Evolutionary conservation across 2,113 vertebrate species (phyloP).

Genomic region (Micromys minutus): DNA sequence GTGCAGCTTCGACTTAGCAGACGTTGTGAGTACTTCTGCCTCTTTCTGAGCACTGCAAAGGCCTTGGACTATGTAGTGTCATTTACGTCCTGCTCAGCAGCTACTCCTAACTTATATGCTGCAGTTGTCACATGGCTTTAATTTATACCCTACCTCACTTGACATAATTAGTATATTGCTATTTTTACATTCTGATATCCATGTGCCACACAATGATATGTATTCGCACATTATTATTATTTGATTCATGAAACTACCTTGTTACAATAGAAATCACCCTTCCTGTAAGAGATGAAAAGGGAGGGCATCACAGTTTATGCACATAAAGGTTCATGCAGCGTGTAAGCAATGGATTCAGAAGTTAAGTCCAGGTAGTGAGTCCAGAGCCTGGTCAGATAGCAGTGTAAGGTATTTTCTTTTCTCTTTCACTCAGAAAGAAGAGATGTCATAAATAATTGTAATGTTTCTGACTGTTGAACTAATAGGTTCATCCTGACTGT

Average conservation of each 20-base stretch:
- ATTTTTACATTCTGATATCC: not conserved
- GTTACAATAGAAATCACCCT: slow-evolving; percentile 20
- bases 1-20: not conserved
- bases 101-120: not conserved
- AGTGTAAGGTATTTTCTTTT: slow-evolving; percentile 31
- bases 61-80: not conserved
- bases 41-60: not conserved
- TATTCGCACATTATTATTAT: slow-evolving; percentile 33
- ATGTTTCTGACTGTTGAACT: slow-evolving; percentile 31
- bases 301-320: not conserved
- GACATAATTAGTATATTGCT: not conserved
- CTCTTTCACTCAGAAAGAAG: slow-evolving; percentile 49
- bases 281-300: slow-evolving; percentile 19
- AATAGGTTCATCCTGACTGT: not conserved
- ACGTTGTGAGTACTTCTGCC: not conserved
- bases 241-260: slow-evolving; percentile 39
- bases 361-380: not conserved
- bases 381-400: not conserved
- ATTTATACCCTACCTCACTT: not conserved
- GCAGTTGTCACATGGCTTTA: not conserved
- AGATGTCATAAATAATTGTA: slow-evolving; percentile 27
- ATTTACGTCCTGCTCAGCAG: not conserved
- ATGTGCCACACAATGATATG: not conserved
- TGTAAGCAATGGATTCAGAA: not conserved
- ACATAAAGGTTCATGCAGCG: not conserved